Percentiles rank a stretch among this genome's conserved stretches.
Conservation (phyloP, 30 jellyfish, hydroid and myxozoan genomes). For the Mastigias papua region DNA sequence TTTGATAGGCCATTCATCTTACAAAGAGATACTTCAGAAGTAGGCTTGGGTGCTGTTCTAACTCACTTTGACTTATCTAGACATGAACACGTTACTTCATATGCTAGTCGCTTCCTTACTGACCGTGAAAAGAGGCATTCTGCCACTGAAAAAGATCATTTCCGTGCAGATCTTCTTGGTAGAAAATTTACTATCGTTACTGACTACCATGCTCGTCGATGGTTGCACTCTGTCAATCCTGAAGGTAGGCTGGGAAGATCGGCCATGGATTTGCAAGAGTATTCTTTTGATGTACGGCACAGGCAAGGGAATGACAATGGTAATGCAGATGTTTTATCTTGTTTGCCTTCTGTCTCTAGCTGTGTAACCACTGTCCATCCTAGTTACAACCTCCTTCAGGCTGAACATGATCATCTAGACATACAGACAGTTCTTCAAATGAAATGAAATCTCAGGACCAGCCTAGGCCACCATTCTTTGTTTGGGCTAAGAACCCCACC, state of each 20-base stretch:
- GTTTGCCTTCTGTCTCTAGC: conserved; percentile 19
- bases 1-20: conserved; percentile 44
- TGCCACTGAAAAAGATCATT: conserved; percentile 69
- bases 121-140: conserved; percentile 49
- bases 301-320: conserved; percentile 50
- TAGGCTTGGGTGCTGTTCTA: conserved; percentile 64
- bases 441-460: conserved; percentile 13
- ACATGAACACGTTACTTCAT: conserved; percentile 28
- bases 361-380: conserved; percentile 40
- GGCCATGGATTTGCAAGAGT: too few relatives aligned
- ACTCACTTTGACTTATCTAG: conserved; percentile 26
- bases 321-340: conserved; percentile 74
- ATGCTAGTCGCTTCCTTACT: conserved; percentile 48
- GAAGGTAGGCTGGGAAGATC: too few relatives aligned
- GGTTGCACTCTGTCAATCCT: too few relatives aligned
- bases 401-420: conserved; percentile 15
- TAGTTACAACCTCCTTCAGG: conserved; percentile 4
- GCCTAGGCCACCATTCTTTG: conserved; percentile 48
- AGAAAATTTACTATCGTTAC: conserved; percentile 33
- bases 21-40: conserved; percentile 60
- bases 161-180: conserved; percentile 50
- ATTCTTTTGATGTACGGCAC: too few relatives aligned
- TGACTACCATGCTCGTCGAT: conserved; percentile 51
- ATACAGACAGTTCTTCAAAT: conserved; percentile 3
- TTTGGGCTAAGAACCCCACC: conserved; percentile 31